phyloP scores from a whole-genome alignment of 2,797 vertebrate species.

The Sebastes steindachneri region DNA sequence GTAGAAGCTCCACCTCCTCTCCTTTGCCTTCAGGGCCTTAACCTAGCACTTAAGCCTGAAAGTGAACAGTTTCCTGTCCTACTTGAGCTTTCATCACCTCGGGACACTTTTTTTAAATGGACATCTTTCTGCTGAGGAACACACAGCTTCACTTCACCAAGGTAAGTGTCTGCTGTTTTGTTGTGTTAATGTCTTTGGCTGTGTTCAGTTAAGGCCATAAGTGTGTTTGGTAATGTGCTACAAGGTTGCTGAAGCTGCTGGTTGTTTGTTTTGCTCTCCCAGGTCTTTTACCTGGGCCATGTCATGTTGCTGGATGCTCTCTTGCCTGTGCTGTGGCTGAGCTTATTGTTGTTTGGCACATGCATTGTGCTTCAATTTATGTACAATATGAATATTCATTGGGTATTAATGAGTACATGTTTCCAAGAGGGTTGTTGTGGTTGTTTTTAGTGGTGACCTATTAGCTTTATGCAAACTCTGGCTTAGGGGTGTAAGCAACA shows the following conservation, averaged over 20 bases:
- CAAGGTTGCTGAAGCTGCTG: not conserved
- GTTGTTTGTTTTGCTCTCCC: slow-evolving; percentile 18
- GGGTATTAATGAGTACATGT: slow-evolving; percentile 7
- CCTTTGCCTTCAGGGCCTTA: not conserved
- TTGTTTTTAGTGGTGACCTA: slow-evolving; percentile 8
- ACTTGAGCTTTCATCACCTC: not conserved
- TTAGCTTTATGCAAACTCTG: slow-evolving; percentile 11
- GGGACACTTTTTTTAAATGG: not conserved
- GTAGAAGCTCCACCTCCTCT: not conserved
- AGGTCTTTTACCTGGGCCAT: not conserved
- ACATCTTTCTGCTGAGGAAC: not conserved
- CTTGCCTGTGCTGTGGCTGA: not conserved
- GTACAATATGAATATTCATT: slow-evolving; percentile 41
- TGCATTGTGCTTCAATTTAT: slow-evolving; percentile 24
- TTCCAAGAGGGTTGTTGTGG: slow-evolving; percentile 1
- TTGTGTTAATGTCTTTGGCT: not conserved
- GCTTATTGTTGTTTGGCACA: slow-evolving; percentile 7
- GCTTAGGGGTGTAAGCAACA: not conserved
- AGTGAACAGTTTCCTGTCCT: not conserved
- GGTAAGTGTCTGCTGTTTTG: slow-evolving; percentile 11
- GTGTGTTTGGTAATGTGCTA: slow-evolving; percentile 10
- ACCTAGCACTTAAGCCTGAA: not conserved
- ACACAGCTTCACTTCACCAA: not conserved
- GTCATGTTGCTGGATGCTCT: not conserved
- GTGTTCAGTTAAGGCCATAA: not conserved